Evolutionary conservation across 2,797 vertebrate genomes (phyloP), one percentile per base, ranked within the genome.

Genomic region (Peromyscus melanophrys): DNA sequence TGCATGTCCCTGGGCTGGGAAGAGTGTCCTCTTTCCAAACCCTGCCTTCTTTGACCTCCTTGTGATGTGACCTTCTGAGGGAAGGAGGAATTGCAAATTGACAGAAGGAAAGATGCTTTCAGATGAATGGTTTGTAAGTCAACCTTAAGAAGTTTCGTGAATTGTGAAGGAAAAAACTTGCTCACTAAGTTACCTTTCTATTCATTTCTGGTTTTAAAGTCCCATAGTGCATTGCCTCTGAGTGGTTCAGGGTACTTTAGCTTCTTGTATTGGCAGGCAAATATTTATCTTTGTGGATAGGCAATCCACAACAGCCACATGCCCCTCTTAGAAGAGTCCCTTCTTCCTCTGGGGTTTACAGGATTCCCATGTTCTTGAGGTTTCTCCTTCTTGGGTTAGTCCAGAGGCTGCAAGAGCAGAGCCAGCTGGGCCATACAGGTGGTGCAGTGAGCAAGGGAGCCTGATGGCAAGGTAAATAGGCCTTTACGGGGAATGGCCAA

Each of bases 71-170:
- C 27, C 49, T 89, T n/a, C 46, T 6, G 12, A 57, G 23, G 23
- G 6, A 78, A 96, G 63, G 71, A 76, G 46, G 77, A 89, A 94
- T 71, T 87, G 12, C 0, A 57, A 71, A 49, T 27, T 37, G 73
- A 59, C 8, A 3, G 59, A 27, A 55, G 7, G 25, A 31, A 80
- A 25, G 84, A 37, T 12, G 61, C 31, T 14, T 94, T 76, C 52
- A 77, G 63, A 91, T 31, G 59, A 77, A 89, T 75, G 29, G 37
- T 80, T 82, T 95, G 23, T 85, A 94, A 88, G 78, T 92, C 69
- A 80, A 91, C 43, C 29, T 75, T 89, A 75, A 81, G 73, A 91
- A 85, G 34, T 40, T 76, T 49, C 8, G 0, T 92, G 61, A 80
- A 86, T 52, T 78, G 49, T 17, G 77, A 63, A 37, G 75, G 25